These are phyloP conservation scores for Anthoptus insignis DNA, from an alignment of 2,888 invertebrate genomes.

Conservation along the genomic window DNA sequence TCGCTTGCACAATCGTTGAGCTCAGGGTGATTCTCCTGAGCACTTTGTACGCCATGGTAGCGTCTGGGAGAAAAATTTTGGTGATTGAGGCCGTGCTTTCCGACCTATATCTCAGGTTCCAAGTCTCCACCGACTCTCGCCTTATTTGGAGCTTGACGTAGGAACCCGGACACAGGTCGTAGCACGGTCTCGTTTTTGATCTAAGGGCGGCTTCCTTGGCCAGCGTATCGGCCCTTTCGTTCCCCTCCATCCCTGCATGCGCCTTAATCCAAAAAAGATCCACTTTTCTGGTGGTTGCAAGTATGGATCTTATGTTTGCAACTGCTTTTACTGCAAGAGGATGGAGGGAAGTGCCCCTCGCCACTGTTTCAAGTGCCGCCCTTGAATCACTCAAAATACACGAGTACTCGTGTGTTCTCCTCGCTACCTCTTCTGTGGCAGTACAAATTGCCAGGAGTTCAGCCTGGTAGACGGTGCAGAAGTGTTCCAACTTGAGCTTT, in stretches of 20 bases:
- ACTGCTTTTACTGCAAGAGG: neutral
- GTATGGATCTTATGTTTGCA: neutral
- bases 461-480: neutral
- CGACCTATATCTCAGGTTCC: neutral
- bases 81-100: neutral
- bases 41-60: neutral
- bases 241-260: constrained; percentile 28
- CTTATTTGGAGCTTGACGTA: neutral
- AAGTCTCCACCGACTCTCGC: neutral
- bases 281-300: neutral
- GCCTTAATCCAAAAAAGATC: constrained; percentile 30
- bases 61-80: constrained; percentile 10
- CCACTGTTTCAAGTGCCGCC: neutral
- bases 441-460: neutral
- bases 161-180: constrained; percentile 3
- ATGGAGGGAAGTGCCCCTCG: neutral
- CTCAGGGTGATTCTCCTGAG: neutral
- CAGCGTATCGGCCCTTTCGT: constrained; percentile 33
- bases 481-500: neutral
- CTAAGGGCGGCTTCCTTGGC: constrained; percentile 21
- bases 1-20: neutral
- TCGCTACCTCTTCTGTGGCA: neutral
- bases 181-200: neutral
- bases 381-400: neutral
- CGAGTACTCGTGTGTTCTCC: rapidly evolving